Evolutionary conservation across 2,797 vertebrate genomes (phyloP), one percentile per base, ranked within the genome.

Genomic region (Rhabdomys pumilio): DNA sequence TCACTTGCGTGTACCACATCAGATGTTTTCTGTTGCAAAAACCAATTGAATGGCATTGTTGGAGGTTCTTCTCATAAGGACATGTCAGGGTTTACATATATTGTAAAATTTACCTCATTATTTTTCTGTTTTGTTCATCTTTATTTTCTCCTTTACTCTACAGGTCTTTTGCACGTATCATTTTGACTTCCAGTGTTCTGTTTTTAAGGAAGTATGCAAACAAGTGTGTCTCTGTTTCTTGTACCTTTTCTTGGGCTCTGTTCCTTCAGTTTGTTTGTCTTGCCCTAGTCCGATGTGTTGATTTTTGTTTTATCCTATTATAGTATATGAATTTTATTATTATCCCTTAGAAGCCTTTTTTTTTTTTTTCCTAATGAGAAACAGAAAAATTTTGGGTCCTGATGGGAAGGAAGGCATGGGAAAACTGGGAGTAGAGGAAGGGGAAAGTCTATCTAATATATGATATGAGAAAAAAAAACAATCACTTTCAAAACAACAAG

Each of bases 341-440:
- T 29, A 41, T 41, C 24, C 24, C 7, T 61, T 44, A 44, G 24
- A 83, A 61, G 38, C 2, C n/a, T n/a, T n/a, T n/a, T n/a, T n/a
- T n/a, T n/a, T 41, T 61, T 82, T 81, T 29, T 44, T 17, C 57
- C 38, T 31, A 61, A 61, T 31, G 14, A 44, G 3, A 61, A 22
- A 22, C 11, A n/a, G 12, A 10, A 61, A 31, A 61, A 4, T 1
- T 26, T 7, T 44, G 24, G 2, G 38, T 82, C 24, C 38, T 29
- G 57, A 17, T 5, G 3, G 6, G 38, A 61, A 1, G 3, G 1
- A 44, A 61, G 24, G 57, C 1, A 1, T 17, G 8, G 13, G 38
- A 14, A 1, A 61, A 3, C 8, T 83, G 8, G 57, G 38, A 15
- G n/a, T 26, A 26, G 22, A 59, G 20, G 31, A 59, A 83, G 13